Evolutionary conservation across 2,113 vertebrate species (phyloP).

Genomic region (Hypanus sabinus): DNA sequence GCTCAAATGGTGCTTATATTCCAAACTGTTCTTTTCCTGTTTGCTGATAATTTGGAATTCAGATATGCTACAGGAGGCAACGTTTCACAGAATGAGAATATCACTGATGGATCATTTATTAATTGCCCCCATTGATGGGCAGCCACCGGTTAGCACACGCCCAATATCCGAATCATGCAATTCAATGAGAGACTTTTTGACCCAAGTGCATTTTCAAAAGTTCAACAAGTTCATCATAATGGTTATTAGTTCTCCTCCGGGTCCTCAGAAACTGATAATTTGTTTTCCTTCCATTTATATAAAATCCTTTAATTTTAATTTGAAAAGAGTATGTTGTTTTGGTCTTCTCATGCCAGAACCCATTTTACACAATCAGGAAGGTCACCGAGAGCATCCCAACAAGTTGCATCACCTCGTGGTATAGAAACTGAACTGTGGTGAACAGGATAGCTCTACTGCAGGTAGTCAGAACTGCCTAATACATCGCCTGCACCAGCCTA

Average conservation of each 20-base stretch:
- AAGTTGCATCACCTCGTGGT: too few relatives aligned
- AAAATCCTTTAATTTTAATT: neutral
- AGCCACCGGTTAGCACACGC: neutral
- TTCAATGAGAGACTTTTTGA: too few relatives aligned
- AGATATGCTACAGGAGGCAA: neutral
- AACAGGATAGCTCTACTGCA: too few relatives aligned
- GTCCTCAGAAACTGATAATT: neutral
- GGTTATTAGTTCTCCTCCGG: neutral
- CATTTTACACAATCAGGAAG: too few relatives aligned
- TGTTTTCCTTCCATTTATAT: neutral
- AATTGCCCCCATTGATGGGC: too few relatives aligned
- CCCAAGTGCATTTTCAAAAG: neutral
- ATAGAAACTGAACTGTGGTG: too few relatives aligned
- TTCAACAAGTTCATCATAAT: neutral
- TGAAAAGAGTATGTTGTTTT: neutral
- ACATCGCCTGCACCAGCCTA: too few relatives aligned
- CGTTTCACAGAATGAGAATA: neutral
- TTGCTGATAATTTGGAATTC: too few relatives aligned
- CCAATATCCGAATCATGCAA: neutral
- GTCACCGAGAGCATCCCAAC: too few relatives aligned
- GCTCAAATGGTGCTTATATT: neutral
- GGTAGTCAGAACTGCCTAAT: too few relatives aligned
- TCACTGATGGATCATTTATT: neutral
- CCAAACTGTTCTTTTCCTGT: neutral
- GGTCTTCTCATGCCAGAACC: neutral